phyloP scores from a whole-genome alignment of 2,797 vertebrate genomes.

The Coregonus sp. region DNA sequence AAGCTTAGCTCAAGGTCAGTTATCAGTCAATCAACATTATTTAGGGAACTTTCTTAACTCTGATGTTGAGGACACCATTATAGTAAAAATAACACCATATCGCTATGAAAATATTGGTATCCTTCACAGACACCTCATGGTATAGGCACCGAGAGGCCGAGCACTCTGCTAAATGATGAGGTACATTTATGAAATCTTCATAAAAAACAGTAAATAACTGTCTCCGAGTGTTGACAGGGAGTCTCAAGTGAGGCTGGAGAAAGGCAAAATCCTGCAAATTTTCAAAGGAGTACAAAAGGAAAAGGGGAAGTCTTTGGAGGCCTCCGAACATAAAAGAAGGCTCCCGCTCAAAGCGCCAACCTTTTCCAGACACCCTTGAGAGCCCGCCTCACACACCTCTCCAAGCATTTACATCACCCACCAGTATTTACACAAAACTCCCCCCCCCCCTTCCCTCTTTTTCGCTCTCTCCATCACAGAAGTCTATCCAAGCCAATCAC shows the following conservation, averaged over 20 bases:
- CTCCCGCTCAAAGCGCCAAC: slow-evolving; percentile 19
- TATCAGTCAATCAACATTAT: slow-evolving; percentile 64
- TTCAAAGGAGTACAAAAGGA: slow-evolving; percentile 22
- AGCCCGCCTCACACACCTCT: slow-evolving; percentile 11
- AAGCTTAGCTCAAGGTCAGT: slow-evolving; percentile 58
- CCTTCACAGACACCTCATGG: neutral
- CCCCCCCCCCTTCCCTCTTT: neutral
- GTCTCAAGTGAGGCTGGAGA: slow-evolving; percentile 23
- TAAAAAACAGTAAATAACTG: neutral
- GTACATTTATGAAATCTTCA: neutral
- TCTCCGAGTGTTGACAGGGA: slow-evolving; percentile 28
- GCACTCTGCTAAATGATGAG: neutral
- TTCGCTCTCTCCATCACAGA: neutral
- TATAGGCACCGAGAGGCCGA: neutral
- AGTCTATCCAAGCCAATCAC: neutral
- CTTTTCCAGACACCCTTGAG: slow-evolving; percentile 26
- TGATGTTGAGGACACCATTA: slow-evolving; percentile 13
- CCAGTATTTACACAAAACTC: neutral
- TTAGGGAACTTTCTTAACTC: slow-evolving; percentile 49
- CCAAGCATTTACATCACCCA: slow-evolving; percentile 36
- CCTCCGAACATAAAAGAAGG: slow-evolving; percentile 15
- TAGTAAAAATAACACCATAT: neutral
- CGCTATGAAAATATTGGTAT: neutral
- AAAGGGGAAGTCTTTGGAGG: slow-evolving; percentile 7
- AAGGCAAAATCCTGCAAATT: slow-evolving; percentile 1